Percentiles rank a stretch among this genome's conserved stretches.
Evolutionary conservation across 2,113 vertebrate species (phyloP).

Genomic region (Alectura lathami): DNA sequence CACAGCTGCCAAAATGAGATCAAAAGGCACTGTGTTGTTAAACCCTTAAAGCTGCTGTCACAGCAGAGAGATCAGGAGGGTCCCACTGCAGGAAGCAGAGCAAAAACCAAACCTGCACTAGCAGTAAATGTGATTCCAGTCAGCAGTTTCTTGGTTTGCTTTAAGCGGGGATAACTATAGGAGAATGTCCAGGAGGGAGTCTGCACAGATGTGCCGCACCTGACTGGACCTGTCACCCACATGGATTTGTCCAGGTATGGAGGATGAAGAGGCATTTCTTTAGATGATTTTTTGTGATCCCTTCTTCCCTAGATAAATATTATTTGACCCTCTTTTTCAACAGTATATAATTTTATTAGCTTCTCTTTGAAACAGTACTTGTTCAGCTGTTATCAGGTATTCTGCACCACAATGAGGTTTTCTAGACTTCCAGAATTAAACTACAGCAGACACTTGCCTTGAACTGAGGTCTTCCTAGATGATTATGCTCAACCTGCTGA

Average conservation of each 20-base stretch:
- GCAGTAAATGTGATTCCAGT: not conserved
- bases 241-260: not conserved
- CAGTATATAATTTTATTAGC: not conserved
- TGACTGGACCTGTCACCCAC: not conserved
- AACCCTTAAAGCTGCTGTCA: slow-evolving; percentile 75
- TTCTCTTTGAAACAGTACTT: not conserved
- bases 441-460: not conserved
- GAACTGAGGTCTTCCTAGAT: not conserved
- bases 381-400: not conserved
- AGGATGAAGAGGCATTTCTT: not conserved
- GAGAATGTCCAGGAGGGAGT: not conserved
- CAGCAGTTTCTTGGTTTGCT: not conserved
- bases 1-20: slow-evolving; percentile 81
- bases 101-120: slow-evolving; percentile 1
- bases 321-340: not conserved
- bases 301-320: not conserved
- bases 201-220: not conserved
- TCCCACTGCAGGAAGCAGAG: slow-evolving; percentile 16
- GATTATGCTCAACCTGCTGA: not conserved
- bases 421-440: not conserved
- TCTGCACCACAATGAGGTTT: not conserved
- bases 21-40: slow-evolving; percentile 77
- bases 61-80: slow-evolving; percentile 54
- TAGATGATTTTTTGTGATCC: not conserved
- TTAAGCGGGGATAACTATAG: not conserved